Conservation (phyloP, 2,113 vertebrate species). For the Lepus americanus region DNA sequence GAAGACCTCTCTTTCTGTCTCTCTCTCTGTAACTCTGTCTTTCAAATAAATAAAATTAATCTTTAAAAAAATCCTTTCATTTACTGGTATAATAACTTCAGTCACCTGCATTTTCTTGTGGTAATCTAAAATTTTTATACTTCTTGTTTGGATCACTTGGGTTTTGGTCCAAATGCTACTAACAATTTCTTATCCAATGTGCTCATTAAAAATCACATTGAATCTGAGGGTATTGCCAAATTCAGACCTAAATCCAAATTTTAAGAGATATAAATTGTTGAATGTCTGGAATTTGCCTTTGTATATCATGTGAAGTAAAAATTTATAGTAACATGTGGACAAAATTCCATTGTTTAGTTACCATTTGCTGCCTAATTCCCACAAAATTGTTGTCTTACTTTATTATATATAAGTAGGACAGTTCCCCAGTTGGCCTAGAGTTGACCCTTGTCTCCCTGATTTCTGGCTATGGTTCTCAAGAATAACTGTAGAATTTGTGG, state of each 20-base stretch:
- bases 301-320: not conserved
- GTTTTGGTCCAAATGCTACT: not conserved
- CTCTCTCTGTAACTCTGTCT: too few relatives aligned
- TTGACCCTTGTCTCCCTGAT: not conserved
- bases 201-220: not conserved
- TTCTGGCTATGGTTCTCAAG: not conserved
- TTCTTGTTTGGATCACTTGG: not conserved
- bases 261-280: not conserved
- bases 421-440: not conserved
- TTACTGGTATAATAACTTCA: not conserved
- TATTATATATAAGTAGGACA: not conserved
- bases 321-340: not conserved
- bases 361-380: not conserved
- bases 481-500: not conserved
- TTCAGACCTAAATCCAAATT: not conserved
- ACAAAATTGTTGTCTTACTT: not conserved
- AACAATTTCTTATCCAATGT: not conserved
- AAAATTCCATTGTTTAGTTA: not conserved
- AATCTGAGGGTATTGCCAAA: not conserved
- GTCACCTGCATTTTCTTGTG: not conserved
- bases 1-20: too few relatives aligned
- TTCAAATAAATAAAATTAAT: too few relatives aligned
- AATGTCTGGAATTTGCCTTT: not conserved
- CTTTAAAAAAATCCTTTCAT: not conserved
- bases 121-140: not conserved